Evolutionary conservation across 2,797 vertebrate genomes (phyloP).

Genomic region (Megalops cyprinoides): DNA sequence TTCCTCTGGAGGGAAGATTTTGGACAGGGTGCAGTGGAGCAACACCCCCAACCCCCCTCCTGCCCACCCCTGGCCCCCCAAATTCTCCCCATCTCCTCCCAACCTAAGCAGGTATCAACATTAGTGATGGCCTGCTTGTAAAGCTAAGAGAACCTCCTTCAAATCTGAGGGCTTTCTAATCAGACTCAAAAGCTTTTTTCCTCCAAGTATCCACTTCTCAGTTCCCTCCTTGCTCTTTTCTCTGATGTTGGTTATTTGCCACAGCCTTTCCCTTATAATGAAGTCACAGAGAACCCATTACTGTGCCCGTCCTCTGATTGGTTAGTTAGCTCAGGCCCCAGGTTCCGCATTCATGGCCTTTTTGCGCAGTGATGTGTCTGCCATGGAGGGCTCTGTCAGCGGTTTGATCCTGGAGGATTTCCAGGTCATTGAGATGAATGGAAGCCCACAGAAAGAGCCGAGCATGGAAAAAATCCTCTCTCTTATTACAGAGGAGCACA

Average conservation of each 20-base stretch:
- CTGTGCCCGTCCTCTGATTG: conserved; percentile 58
- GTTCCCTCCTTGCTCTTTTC: conserved; percentile 64
- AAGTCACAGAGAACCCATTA: conserved; percentile 58
- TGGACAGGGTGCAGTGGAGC: conserved; percentile 65
- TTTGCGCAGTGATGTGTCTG: conserved; percentile 66
- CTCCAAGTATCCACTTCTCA: conserved; percentile 70
- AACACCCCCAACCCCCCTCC: too few species aligned
- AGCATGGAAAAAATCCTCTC: conserved; percentile 37
- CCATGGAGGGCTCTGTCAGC: conserved; percentile 60
- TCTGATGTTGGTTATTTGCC: conserved; percentile 65
- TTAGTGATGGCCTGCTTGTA: conserved; percentile 60
- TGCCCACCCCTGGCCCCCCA: too few species aligned
- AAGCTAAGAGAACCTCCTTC: too few species aligned
- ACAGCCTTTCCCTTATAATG: conserved; percentile 74
- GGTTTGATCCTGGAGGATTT: conserved; percentile 57
- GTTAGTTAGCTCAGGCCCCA: conserved; percentile 45
- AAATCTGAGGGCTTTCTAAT: conserved; percentile 74
- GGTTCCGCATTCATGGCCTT: conserved; percentile 57
- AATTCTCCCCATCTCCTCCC: conserved; percentile 70
- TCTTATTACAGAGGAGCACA: conserved; percentile 70
- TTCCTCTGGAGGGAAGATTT: conserved; percentile 71
- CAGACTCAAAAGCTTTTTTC: conserved; percentile 77
- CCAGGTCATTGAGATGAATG: conserved; percentile 57
- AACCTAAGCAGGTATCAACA: conserved; percentile 80
- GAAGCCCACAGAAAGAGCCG: conserved; percentile 55